phyloP scores from a whole-genome alignment of 2,888 invertebrate genomes.

The Drosophila anomelani region DNA sequence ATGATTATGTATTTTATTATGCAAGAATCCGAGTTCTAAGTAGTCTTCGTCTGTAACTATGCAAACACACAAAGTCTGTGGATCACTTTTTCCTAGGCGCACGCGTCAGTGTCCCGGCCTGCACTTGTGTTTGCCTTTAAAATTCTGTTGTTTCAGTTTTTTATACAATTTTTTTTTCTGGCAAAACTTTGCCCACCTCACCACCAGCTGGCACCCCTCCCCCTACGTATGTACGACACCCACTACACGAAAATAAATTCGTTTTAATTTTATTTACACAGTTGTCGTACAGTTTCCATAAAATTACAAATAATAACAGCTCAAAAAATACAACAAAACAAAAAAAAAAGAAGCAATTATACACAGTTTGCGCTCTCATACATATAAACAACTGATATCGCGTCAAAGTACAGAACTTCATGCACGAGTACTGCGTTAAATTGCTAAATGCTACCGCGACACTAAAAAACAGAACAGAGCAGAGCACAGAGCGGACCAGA shows the following conservation, averaged over 20 bases:
- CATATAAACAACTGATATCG: slow-evolving; percentile 69
- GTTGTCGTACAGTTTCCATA: slow-evolving; percentile 73
- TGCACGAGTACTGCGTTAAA: slow-evolving; percentile 79
- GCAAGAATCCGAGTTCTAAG: slow-evolving; percentile 56
- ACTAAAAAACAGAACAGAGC: slow-evolving; percentile 50
- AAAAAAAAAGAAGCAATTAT: slow-evolving; percentile 60
- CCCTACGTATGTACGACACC: slow-evolving; percentile 11
- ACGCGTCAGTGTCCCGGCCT: slow-evolving; percentile 55
- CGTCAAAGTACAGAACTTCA: slow-evolving; percentile 75
- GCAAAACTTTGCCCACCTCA: slow-evolving; percentile 13
- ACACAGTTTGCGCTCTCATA: slow-evolving; percentile 49
- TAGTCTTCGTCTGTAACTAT: slow-evolving; percentile 56
- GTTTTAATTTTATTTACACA: slow-evolving; percentile 73
- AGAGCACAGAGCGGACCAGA: slow-evolving; percentile 33
- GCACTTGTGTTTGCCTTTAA: slow-evolving; percentile 75
- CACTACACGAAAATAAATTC: slow-evolving; percentile 44
- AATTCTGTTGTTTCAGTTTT: slow-evolving; percentile 69
- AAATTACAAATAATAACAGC: slow-evolving; percentile 65
- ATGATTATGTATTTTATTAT: slow-evolving; percentile 38
- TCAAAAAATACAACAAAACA: slow-evolving; percentile 7
- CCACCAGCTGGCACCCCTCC: slow-evolving; percentile 22
- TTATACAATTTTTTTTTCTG: slow-evolving; percentile 19
- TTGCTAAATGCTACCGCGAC: slow-evolving; percentile 76
- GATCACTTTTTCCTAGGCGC: slow-evolving; percentile 53
- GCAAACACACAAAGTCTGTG: slow-evolving; percentile 41